Evolutionary conservation across 2,888 invertebrate genomes (phyloP), one percentile per base, ranked within the genome.

Genomic region (Amblyjoppa proteus): DNA sequence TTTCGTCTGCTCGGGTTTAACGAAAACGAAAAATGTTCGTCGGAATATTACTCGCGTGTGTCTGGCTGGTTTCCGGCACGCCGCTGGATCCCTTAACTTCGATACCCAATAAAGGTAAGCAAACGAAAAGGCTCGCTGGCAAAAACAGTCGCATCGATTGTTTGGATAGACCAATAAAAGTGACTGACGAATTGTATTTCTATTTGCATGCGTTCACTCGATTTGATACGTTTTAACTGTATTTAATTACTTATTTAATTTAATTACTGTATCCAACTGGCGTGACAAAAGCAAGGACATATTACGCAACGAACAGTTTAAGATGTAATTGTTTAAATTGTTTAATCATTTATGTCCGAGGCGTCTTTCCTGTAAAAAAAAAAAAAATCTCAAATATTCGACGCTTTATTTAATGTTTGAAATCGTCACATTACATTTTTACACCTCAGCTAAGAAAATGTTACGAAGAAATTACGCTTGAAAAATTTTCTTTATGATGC

Each of bases 21-120:
- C 89, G 87, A 88, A 88, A 89, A 80, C 88, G 89, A 91, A 90
- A 49, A 90, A 91, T 90, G 90, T 89, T 91, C 86, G 81, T 78
- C 69, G 89, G 89, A 83, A 88, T 89, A 88, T 87, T 91, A 87
- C 88, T 91, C 88, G 88, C 88, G 88, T 91, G 90, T 89, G 88
- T 89, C 89, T 90, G 91, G 90, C 89, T 91, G 86, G 91, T 89
- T 88, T 89, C 90, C 89, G 91, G 90, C 88, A 89, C 89, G 81
- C 91, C 91, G 87, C 89, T 91, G 88, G 88, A 90, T 86, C 89
- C 89, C 69, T 88, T 87, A 87, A 87, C 90, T 87, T 83, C 90
- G 86, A 90, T 90, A 87, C 91, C 90, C 76, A 88, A 89, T 87
- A 89, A 89, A 87, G 90, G 91, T 91, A 88, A 89, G 91, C 81